Base-by-base conservation (phyloP, 1,140 invertebrate genomes). In the Drosophila pachea region DNA sequence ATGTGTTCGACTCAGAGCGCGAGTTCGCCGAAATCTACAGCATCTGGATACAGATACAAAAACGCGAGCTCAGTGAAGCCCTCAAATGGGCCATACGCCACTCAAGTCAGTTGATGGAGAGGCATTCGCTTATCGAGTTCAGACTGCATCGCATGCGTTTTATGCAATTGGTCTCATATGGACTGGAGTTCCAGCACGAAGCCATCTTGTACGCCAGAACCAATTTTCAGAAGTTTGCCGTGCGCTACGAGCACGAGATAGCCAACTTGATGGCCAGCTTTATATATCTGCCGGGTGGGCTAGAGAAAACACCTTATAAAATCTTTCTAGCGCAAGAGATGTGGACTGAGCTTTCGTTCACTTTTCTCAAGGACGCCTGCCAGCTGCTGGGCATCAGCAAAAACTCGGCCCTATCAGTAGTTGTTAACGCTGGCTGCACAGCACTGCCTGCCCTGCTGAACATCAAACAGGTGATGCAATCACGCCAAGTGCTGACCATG, bases 381-480 rank as follows among this genome's bases (percentile, higher is more conserved):
- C 93, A 95, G 43, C 90, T 98, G 35, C 91, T 99, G 67, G 95
- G 97, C 61, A 92, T 98, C 82, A 95, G 95, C 90, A 94, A 98
- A 73, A 96, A 98, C 82, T 88, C 88, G 1, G 91, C 92, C 54
- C 89, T 94, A 12, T 91, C 92, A n/a, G 92, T 92, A 42, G 92
- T 92, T 74, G 94, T 98, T 65, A 95, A 96, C 88, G 97, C 97
- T 53, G 98, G 98, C 56, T 97, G 96, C 82, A 95, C 94, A 47
- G 97, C 98, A 32, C 90, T 99, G 68, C 98, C 98, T 33, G 97
- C 97, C 52, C 91, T 99, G 62, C 91, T 99, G 35, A 99, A 98
- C 90, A 95, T 98, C 78, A 95, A 97, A 91, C 95, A 99, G 93
- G 95, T 97, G 0, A 99, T 99, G 97, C 94, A 96, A 89, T 96